Conservation (phyloP, 2,113 vertebrate genomes). For the Neotragus moschatus region DNA sequence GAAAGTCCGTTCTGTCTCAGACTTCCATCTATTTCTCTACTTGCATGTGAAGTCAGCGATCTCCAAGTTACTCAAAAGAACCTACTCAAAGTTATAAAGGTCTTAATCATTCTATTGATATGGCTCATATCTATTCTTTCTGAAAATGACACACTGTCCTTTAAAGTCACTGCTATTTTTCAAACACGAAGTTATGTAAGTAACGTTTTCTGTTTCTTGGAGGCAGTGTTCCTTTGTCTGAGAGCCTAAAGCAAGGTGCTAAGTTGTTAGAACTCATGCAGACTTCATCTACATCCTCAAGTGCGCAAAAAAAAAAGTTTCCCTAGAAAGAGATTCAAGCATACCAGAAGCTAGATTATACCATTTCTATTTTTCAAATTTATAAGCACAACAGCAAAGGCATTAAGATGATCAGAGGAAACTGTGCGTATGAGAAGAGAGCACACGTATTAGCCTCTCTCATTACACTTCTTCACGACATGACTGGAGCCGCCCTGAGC, state of each 20-base stretch:
- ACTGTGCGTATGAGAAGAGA: background rate
- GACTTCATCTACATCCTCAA: constrained; percentile 15
- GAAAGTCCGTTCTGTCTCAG: background rate
- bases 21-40: background rate
- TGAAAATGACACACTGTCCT: constrained; percentile 1
- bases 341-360: background rate
- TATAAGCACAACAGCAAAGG: background rate
- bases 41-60: background rate
- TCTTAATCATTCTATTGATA: background rate
- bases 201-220: constrained; percentile 19
- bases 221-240: constrained; percentile 38
- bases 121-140: background rate
- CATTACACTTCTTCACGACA: background rate
- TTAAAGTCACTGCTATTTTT: constrained; percentile 64
- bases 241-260: constrained; percentile 49
- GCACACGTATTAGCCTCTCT: background rate
- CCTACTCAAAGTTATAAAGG: background rate
- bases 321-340: background rate
- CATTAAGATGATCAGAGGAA: background rate
- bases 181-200: constrained; percentile 51
- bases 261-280: constrained; percentile 51
- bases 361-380: background rate
- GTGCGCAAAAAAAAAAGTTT: background rate
- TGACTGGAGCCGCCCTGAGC: background rate
- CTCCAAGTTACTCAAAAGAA: background rate